Base-by-base conservation (phyloP, 2,797 vertebrate genomes). In the Hemibagrus guttatus region DNA sequence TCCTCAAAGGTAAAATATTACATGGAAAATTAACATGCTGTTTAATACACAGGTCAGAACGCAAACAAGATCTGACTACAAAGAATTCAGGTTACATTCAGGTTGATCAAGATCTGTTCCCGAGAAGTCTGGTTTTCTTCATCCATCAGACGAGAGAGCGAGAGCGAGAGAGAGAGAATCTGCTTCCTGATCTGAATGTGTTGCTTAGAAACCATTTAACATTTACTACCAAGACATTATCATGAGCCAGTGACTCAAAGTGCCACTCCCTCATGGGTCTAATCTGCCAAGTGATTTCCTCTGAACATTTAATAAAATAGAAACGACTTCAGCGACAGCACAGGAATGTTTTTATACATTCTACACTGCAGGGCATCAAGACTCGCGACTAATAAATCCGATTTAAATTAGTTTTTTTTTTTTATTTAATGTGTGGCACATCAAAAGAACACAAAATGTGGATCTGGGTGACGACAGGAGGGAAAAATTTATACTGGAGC, bases 381-480 rank as follows among this genome's bases (percentile, higher is more conserved):
- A 42, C 17, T 42, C 42, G 0, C 21, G 0, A 21, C 16, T 11
- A 3, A 26, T 35, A 11, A 9, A 54, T 23, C 39, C 17, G 13
- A 49, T 26, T 72, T n/a, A 26, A 49, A 49, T 49, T 49, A 74
- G 42, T 46, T 46, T 46, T 46, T 9, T 9, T 46, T 46, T 39
- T 39, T 39, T 39, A 39, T 39, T 46, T 46, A 46, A 46, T 3
- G 46, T 9, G 46, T 5, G 5, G 5, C 46, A 9, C 1, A 0
- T 19, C 31, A 26, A 58, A 0, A 59, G 3, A 80, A 28, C 39
- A 89, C 66, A 42, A 59, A 19, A 89, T 26, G 31, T 68, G 71
- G 84, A 91, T 87, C 82, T 87, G 6, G 88, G 79, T 88, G 74
- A 89, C 63, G 31, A 72, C 76, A 86, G 69, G 78, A 87, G 78